Evolutionary conservation across 2,888 invertebrate genomes (phyloP).

Genomic region (Frankliniella fusca): DNA sequence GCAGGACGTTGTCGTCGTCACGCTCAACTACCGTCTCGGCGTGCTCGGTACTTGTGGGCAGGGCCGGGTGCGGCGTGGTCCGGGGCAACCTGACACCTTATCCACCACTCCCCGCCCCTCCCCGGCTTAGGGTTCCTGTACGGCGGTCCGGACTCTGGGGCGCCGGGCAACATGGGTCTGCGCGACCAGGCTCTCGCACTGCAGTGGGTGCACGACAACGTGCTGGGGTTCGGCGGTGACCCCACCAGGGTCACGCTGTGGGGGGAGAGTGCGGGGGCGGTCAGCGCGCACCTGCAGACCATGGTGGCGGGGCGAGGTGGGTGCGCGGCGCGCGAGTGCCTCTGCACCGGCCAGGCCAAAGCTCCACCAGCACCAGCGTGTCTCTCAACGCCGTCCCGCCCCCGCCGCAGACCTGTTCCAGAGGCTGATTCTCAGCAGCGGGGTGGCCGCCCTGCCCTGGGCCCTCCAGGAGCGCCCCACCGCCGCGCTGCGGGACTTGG

Average conservation of each 20-base stretch:
- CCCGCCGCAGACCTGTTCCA: neutral
- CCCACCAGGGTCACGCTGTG: neutral
- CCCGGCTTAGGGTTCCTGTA: neutral
- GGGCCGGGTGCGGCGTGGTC: neutral
- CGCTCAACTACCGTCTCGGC: conserved; percentile 36
- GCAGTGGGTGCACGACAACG: neutral
- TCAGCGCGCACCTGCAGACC: neutral
- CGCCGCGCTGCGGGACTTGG: neutral
- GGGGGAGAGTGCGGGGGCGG: neutral
- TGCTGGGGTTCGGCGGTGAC: neutral
- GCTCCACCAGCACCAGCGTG: too few relatives aligned
- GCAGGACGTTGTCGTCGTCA: conserved; percentile 34
- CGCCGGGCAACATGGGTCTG: neutral
- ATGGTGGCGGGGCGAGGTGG: neutral
- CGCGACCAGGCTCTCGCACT: neutral
- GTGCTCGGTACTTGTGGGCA: neutral
- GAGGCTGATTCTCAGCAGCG: neutral
- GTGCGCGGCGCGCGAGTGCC: too few relatives aligned
- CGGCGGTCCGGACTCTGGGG: neutral
- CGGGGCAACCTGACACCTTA: neutral
- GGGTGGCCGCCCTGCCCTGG: neutral
- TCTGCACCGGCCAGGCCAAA: too few relatives aligned
- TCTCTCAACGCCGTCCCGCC: too few relatives aligned
- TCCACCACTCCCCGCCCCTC: too few relatives aligned
- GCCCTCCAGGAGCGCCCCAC: neutral